Conservation (phyloP, 2,113 vertebrate genomes). For the Heptranchias perlo region DNA sequence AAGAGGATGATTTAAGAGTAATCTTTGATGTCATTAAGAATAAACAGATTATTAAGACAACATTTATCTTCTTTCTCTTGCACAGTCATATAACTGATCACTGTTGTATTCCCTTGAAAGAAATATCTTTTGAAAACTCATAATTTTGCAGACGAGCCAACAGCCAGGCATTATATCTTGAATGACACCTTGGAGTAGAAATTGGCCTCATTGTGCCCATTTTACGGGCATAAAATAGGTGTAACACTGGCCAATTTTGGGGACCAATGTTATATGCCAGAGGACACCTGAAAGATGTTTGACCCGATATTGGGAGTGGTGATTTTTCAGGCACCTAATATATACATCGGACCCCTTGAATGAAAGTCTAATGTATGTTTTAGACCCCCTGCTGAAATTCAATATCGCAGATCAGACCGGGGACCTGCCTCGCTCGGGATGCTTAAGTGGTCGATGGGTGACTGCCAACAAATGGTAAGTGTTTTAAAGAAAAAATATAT, state of each 20-base stretch:
- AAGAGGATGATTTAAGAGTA: background rate
- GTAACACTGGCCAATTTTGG: background rate
- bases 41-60: background rate
- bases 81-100: too few relatives aligned
- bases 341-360: background rate
- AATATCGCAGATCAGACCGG: background rate
- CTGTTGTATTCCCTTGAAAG: too few relatives aligned
- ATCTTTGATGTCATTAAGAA: background rate
- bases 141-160: background rate
- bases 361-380: background rate
- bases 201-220: background rate
- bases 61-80: background rate
- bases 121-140: too few relatives aligned
- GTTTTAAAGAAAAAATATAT: background rate
- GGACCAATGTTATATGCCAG: background rate
- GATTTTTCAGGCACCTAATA: background rate
- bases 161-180: background rate
- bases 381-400: background rate
- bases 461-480: background rate
- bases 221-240: background rate
- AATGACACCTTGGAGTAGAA: background rate
- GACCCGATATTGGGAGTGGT: background rate
- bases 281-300: background rate
- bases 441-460: background rate
- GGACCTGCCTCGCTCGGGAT: background rate